These are phyloP conservation scores for Alouatta palliata DNA, from an alignment of 2,113 vertebrate species.

Conservation along the genomic window DNA sequence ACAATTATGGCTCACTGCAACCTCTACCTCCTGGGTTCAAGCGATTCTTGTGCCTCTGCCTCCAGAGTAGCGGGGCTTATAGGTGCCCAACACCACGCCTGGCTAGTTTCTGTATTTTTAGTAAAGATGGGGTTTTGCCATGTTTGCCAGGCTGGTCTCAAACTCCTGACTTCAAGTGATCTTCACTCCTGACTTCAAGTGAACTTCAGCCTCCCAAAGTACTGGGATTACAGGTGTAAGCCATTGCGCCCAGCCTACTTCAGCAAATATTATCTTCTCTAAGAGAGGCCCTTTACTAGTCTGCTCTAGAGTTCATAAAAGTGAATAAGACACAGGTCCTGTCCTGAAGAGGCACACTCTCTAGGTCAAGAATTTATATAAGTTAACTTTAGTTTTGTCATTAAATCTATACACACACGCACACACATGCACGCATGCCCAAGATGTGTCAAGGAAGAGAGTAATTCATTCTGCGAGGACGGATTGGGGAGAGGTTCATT, in stretches of 20 bases:
- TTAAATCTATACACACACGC: background rate
- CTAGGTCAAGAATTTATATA: background rate
- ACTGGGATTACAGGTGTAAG: too few species aligned
- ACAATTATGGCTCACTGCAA: too few species aligned
- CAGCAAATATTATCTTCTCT: conserved; percentile 16
- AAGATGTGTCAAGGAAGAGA: background rate
- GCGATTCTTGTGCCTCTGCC: too few species aligned
- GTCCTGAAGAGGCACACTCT: background rate
- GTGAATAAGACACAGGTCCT: background rate
- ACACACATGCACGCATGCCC: background rate
- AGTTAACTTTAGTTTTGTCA: background rate
- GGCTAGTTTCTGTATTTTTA: too few species aligned
- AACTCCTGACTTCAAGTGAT: too few species aligned
- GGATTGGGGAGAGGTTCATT: background rate
- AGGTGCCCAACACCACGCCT: too few species aligned
- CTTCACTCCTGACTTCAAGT: too few species aligned
- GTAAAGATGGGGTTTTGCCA: too few species aligned
- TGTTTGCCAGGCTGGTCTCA: too few species aligned
- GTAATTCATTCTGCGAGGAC: background rate
- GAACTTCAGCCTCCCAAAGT: too few species aligned
- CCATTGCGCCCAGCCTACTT: background rate
- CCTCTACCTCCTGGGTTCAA: too few species aligned
- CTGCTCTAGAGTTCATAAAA: background rate
- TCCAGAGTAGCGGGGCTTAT: too few species aligned
- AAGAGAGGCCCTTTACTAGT: background rate